Percentiles rank a stretch among this genome's conserved stretches.
Conservation (phyloP, 1,140 invertebrate species). For the roundworm (Caenorhabditis elegans) region WBcel235 BX284605.5:7810501-7811000, state of each 20-base stretch:
- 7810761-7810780: neutral
- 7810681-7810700: neutral
- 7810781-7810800: neutral
- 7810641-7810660: neutral
- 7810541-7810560: slow-evolving; percentile 1
- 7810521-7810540: slow-evolving; percentile 2
- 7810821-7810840: slow-evolving; percentile 17
- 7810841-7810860: slow-evolving; percentile 1
- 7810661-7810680: neutral
- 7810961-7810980: neutral
- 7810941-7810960: neutral
- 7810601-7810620: neutral
- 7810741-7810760: slow-evolving; percentile 15
- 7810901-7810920: neutral
- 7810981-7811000: neutral
- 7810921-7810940: neutral
- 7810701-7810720: neutral
- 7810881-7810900: neutral
- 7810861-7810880: slow-evolving; percentile 4
- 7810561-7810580: neutral
- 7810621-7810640: neutral
- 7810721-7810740: neutral
- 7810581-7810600: neutral
- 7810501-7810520: slow-evolving; percentile 10
- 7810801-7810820: neutral